A percentile compares a stretch with the other conserved stretches of the same genome.
phyloP scores from a whole-genome alignment of 2,113 vertebrate genomes.

The Pomatostomus ruficeps region DNA sequence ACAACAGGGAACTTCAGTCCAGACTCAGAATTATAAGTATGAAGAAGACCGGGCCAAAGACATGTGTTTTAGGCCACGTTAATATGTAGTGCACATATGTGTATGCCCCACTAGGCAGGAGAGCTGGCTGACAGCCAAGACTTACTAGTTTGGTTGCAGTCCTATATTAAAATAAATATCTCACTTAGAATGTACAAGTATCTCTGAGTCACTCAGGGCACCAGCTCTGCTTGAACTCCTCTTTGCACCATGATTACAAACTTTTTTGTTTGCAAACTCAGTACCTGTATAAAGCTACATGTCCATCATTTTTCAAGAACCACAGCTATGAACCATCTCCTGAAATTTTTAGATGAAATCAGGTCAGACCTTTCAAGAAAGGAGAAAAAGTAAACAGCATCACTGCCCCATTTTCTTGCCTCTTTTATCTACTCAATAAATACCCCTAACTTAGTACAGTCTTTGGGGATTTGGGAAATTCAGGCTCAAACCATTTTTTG shows the following conservation, averaged over 20 bases:
- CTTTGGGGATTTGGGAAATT: not conserved
- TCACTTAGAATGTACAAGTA: not conserved
- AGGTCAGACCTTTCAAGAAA: not conserved
- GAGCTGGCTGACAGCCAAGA: not conserved
- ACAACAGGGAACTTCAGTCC: not conserved
- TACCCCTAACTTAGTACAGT: not conserved
- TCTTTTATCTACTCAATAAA: not conserved
- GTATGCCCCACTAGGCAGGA: not conserved
- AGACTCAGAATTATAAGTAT: not conserved
- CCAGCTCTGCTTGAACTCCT: not conserved
- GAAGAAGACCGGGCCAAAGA: not conserved
- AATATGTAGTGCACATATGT: not conserved
- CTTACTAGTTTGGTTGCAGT: not conserved
- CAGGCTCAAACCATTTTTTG: not conserved
- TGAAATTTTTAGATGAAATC: not conserved
- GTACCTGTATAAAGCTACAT: not conserved
- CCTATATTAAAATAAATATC: not conserved
- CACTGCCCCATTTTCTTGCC: not conserved
- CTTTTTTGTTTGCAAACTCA: not conserved
- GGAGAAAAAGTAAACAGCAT: not conserved
- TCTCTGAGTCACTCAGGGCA: not conserved
- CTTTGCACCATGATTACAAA: not conserved
- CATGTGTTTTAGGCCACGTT: fast-evolving
- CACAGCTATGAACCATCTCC: not conserved
- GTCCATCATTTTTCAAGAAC: not conserved